A percentile compares a stretch with the other conserved stretches of the same genome.
Evolutionary conservation across 2,888 invertebrate species (phyloP).

Genomic region (Xanthostigma xanthostigma): DNA sequence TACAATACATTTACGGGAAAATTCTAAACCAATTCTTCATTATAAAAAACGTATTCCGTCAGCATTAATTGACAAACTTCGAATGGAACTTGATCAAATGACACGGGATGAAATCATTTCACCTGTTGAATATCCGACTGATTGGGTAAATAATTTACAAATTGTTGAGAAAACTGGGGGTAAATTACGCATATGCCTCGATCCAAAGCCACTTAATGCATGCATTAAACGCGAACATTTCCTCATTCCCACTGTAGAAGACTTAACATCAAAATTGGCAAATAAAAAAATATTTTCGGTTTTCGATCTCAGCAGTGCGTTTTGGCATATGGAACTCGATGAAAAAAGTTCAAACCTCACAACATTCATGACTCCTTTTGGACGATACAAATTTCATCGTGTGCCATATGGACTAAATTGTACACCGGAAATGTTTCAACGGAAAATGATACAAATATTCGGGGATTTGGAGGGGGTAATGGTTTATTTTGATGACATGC

Average conservation of each 20-base stretch:
- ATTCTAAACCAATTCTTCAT: constrained; percentile 1
- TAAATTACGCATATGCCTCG: constrained; percentile 12
- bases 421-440: constrained; percentile 9
- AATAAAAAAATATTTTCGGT: constrained; percentile 10
- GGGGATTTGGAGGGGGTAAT: constrained; percentile 9
- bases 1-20: not conserved
- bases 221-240: constrained; percentile 15
- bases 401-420: constrained; percentile 9
- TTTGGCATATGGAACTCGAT: constrained; percentile 12
- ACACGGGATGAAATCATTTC: constrained; percentile 4
- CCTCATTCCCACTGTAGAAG: constrained; percentile 15
- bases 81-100: constrained; percentile 4
- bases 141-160: constrained; percentile 9
- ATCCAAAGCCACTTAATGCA: constrained; percentile 15
- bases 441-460: constrained; percentile 8
- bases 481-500: constrained; percentile 13
- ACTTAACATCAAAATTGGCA: constrained; percentile 8
- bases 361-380: constrained; percentile 14
- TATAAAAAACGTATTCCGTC: not conserved
- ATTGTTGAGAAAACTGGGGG: constrained; percentile 3
- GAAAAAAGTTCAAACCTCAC: constrained; percentile 8
- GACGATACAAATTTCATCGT: constrained; percentile 8
- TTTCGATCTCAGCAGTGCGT: constrained; percentile 9
- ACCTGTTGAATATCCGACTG: constrained; percentile 8
- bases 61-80: constrained; percentile 1